These are phyloP conservation scores for Acronicta alni DNA, from an alignment of 2,888 invertebrate species.

Conservation along the genomic window DNA sequence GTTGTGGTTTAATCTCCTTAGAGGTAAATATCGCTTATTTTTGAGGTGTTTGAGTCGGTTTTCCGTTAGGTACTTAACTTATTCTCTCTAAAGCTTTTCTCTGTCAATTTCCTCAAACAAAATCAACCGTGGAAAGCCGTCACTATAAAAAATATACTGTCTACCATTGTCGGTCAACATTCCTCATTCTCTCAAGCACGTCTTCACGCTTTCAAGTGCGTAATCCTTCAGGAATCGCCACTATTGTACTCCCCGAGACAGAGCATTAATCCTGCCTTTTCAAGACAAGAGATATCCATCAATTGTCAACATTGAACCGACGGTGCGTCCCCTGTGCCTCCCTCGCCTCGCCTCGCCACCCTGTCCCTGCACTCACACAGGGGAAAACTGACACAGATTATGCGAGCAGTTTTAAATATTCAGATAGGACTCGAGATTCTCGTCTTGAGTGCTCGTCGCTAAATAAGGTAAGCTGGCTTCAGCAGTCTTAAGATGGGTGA, in stretches of 20 bases:
- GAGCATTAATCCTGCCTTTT: conserved; percentile 88
- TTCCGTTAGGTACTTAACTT: not conserved
- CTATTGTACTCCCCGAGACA: conserved; percentile 79
- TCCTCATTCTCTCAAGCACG: conserved; percentile 55
- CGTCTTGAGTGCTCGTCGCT: too few species aligned
- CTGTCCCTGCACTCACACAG: conserved; percentile 74
- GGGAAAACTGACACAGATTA: conserved; percentile 74
- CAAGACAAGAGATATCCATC: conserved; percentile 89
- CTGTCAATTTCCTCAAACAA: conserved; percentile 40
- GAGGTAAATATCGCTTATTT: not conserved
- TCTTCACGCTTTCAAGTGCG: conserved; percentile 67
- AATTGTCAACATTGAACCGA: conserved; percentile 88
- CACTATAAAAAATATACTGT: conserved; percentile 46
- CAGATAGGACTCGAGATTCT: conserved; percentile 19
- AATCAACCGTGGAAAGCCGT: conserved; percentile 40
- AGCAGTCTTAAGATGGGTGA: too few species aligned
- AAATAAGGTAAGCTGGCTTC: too few species aligned
- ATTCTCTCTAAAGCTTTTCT: not conserved
- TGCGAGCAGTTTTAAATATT: conserved; percentile 34
- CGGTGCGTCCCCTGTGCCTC: conserved; percentile 68
- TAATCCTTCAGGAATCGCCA: conserved; percentile 80
- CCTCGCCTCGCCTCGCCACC: conserved; percentile 60
- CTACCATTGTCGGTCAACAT: conserved; percentile 55
- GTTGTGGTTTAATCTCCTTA: too few species aligned
- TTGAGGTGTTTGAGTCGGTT: not conserved